Evolutionary conservation across 2,113 vertebrate species (phyloP).

Genomic region (Sminthopsis crassicaudata): DNA sequence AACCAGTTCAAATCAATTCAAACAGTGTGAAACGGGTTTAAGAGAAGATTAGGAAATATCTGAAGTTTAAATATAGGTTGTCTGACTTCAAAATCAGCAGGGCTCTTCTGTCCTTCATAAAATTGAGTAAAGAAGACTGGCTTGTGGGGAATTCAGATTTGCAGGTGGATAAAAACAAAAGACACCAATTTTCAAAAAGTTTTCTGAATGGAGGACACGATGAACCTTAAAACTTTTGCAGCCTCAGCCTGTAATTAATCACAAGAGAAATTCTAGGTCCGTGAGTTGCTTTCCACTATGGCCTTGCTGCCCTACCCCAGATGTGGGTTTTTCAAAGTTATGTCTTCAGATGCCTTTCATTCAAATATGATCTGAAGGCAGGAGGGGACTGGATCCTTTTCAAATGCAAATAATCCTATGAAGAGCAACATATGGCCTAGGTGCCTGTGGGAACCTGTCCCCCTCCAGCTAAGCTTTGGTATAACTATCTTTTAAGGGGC

Average conservation of each 20-base stretch:
- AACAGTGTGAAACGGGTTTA: neutral
- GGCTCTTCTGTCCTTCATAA: neutral
- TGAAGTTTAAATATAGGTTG: neutral
- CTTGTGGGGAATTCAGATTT: neutral
- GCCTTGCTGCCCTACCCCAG: conserved; percentile 39
- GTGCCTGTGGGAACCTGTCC: conserved; percentile 21
- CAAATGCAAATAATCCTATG: conserved; percentile 64
- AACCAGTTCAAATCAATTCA: neutral
- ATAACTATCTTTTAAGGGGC: neutral
- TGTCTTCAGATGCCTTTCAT: conserved; percentile 49
- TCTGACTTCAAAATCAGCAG: neutral
- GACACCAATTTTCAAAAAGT: neutral
- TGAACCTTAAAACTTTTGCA: neutral
- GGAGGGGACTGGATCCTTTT: conserved; percentile 42
- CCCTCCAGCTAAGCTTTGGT: conserved; percentile 37
- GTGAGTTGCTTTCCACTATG: neutral
- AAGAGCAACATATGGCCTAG: conserved; percentile 42
- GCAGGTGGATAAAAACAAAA: neutral
- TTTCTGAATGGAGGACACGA: neutral
- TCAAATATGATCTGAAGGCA: conserved; percentile 43
- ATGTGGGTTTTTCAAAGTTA: conserved; percentile 54
- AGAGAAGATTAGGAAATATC: neutral
- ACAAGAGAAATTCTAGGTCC: neutral
- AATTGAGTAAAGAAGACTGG: neutral
- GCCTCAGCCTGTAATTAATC: neutral